Percentiles rank a stretch among this genome's conserved stretches.
Conservation (phyloP, 2,888 invertebrate species). For the Cremastinae sp. region DNA sequence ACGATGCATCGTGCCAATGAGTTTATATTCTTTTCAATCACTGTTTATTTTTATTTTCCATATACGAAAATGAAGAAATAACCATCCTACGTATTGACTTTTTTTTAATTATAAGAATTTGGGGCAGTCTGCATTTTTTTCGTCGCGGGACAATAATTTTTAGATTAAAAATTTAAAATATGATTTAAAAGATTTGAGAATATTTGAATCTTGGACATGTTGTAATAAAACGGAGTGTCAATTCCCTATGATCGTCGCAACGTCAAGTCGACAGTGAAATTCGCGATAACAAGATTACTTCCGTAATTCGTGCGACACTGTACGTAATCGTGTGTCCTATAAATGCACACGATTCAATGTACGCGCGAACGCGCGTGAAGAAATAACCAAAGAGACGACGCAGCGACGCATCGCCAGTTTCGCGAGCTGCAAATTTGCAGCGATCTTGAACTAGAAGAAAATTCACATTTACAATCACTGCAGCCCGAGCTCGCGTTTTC, state of each 20-base stretch:
- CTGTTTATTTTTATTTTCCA: too few species aligned
- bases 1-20: too few species aligned
- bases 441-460: constrained; percentile 45
- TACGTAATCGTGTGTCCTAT: constrained; percentile 19
- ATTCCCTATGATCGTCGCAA: constrained; percentile 33
- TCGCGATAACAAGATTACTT: constrained; percentile 57
- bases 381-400: constrained; percentile 22
- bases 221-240: constrained; percentile 24
- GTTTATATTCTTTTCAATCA: too few species aligned
- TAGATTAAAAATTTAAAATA: too few species aligned
- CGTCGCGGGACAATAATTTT: too few species aligned
- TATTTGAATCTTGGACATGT: constrained; percentile 6
- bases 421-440: constrained; percentile 38
- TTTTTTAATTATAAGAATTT: too few species aligned
- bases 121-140: constrained; percentile 4
- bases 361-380: constrained; percentile 25
- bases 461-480: too few species aligned
- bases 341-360: constrained; percentile 18
- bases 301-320: constrained; percentile 48
- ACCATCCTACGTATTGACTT: too few species aligned
- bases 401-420: constrained; percentile 31
- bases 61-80: too few species aligned
- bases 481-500: constrained; percentile 33
- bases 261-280: constrained; percentile 51
- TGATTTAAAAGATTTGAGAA: too few species aligned